phyloP scores from a whole-genome alignment of 2,888 invertebrate genomes.

The Dorcus hopei region DNA sequence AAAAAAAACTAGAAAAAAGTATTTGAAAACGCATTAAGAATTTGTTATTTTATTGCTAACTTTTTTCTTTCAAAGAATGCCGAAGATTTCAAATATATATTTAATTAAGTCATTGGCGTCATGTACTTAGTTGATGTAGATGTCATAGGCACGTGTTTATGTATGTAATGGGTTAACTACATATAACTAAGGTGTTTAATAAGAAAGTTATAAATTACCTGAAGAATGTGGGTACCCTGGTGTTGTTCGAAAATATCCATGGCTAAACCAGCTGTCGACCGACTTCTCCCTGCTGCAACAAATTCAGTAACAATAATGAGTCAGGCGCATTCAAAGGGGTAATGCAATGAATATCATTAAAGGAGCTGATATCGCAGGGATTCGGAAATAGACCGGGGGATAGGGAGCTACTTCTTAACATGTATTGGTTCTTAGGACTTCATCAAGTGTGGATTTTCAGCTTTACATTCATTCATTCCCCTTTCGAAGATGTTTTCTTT shows the following conservation, averaged over 20 bases:
- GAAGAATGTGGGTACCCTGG: slow-evolving; percentile 95
- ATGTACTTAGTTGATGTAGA: no score
- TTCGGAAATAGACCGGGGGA: slow-evolving; percentile 21
- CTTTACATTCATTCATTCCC: neutral
- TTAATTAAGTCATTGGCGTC: no score
- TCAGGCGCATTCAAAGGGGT: slow-evolving; percentile 26
- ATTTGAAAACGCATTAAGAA: no score
- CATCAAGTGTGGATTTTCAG: slow-evolving; percentile 11
- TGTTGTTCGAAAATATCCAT: slow-evolving; percentile 93
- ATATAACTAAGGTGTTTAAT: neutral
- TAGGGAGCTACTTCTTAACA: slow-evolving; percentile 16
- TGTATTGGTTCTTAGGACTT: slow-evolving; percentile 14
- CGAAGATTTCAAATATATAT: no score
- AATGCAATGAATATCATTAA: slow-evolving; percentile 26
- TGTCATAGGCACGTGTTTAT: no score
- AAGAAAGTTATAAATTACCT: slow-evolving; percentile 59
- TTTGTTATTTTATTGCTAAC: no score
- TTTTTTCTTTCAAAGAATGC: no score
- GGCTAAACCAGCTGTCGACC: slow-evolving; percentile 68
- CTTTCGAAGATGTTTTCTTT: no score
- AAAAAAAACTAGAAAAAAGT: no score
- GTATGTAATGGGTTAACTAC: no score
- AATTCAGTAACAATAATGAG: slow-evolving; percentile 22
- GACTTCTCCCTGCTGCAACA: slow-evolving; percentile 71
- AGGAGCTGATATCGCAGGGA: slow-evolving; percentile 15